Evolutionary conservation across 2,113 vertebrate species (phyloP), one percentile per base, ranked within the genome.

Genomic region (Amphilophus citrinellus): DNA sequence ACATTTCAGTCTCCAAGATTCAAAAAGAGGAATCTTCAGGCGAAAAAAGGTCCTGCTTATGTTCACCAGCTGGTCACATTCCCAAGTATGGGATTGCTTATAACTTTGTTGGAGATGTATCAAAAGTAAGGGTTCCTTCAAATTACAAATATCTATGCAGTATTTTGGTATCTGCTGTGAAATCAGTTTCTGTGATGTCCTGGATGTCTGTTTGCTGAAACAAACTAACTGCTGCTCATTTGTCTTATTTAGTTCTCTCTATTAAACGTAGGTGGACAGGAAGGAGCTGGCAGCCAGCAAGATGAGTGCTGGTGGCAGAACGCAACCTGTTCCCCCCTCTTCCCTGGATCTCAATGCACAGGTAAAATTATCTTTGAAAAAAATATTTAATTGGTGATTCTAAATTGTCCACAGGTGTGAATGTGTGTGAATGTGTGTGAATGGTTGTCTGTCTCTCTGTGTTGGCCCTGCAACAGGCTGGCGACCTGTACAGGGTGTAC

Each of bases 241-340:
- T 89, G 82, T 92, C 44, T 77, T 61, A 86, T 95, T 92, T 94
- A 96, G 97, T 97, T 96, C 95, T 96, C 97, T 90, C 81, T 96
- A 89, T 94, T 97, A 93, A 97, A 94, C 94, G 92, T 97, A 87
- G 96, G 96, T 92, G 95, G 96, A 84, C 96, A 97, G 95, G 96
- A 95, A 94, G 91, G 96, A 90, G 96, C 94, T 87, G 94, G 94
- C 93, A 96, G 89, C 93, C 97, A 98, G 93, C 97, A 97, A 82
- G 97, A 97, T 89, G 98, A 97, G 76, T 97, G 95, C 95, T 99
- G 97, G 97, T 99, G 98, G 98, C 98, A 98, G 93, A 98, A 98
- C 94, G 97, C 97, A 53, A 95, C 98, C 89, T 97, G 97, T 95
- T 97, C 98, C 73, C 97, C 98, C 62, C 95, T 97, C 82, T 97